Evolutionary conservation across 2,888 invertebrate species (phyloP).

Genomic region (Spicauda simplicius): DNA sequence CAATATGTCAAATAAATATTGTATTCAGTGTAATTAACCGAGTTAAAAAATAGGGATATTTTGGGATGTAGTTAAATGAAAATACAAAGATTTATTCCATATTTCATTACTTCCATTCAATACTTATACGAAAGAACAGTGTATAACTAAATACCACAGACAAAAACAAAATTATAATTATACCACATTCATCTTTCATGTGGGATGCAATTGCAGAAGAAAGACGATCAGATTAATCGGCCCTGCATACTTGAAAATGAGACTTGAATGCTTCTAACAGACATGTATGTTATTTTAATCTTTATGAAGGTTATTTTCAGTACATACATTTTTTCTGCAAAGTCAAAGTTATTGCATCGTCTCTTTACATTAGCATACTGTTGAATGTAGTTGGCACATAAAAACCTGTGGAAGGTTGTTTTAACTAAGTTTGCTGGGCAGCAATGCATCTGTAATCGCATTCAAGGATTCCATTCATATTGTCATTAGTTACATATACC

Average conservation of each 20-base stretch:
- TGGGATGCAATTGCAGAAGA: not conserved
- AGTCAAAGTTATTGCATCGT: not conserved
- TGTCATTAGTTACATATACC: not conserved
- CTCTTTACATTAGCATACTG: not conserved
- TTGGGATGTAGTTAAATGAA: not conserved
- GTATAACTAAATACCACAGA: slow-evolving; percentile 20
- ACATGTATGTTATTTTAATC: too few relatives aligned
- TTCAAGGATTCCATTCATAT: too few relatives aligned
- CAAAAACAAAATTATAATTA: not conserved
- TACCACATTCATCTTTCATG: not conserved
- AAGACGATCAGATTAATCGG: not conserved
- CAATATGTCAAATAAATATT: too few relatives aligned
- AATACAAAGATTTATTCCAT: not conserved
- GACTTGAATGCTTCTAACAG: not conserved
- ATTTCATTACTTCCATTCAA: slow-evolving; percentile 15
- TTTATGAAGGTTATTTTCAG: too few relatives aligned
- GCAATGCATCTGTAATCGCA: too few relatives aligned
- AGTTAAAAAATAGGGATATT: not conserved
- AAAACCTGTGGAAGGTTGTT: not conserved
- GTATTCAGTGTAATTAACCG: too few relatives aligned
- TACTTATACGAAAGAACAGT: slow-evolving; percentile 22
- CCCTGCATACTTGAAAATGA: not conserved
- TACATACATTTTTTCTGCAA: not conserved
- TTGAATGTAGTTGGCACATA: not conserved
- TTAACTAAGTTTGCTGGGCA: too few relatives aligned